Conservation (phyloP, 2,113 vertebrate genomes). For the Stigmatopora argus region DNA sequence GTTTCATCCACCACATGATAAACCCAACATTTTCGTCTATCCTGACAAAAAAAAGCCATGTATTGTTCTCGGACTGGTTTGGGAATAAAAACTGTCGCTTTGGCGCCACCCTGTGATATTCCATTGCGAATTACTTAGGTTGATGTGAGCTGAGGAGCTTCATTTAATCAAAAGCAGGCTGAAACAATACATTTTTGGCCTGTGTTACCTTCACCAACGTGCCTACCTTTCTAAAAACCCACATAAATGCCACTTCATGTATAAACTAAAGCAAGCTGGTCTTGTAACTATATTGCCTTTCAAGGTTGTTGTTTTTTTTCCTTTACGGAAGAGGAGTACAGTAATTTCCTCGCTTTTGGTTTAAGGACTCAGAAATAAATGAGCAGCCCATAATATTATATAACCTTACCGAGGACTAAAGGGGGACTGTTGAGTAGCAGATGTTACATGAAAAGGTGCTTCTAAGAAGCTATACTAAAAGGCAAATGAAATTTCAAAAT, state of each 20-base stretch:
- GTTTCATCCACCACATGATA: background rate
- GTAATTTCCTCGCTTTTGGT: slow-evolving; percentile 11
- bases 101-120: background rate
- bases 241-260: background rate
- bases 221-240: background rate
- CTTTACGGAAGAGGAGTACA: slow-evolving; percentile 20
- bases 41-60: background rate
- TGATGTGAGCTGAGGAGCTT: background rate
- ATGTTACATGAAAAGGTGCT: background rate
- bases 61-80: background rate
- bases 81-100: background rate
- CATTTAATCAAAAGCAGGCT: background rate
- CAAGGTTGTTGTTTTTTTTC: slow-evolving; percentile 23
- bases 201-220: background rate
- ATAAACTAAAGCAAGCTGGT: background rate
- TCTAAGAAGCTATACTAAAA: background rate
- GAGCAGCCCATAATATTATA: background rate
- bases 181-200: background rate
- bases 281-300: slow-evolving; percentile 5
- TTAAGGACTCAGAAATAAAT: slow-evolving; percentile 38
- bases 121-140: background rate
- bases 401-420: background rate
- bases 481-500: background rate
- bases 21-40: background rate
- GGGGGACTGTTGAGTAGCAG: background rate